A percentile compares a stretch with the other conserved stretches of the same genome.
phyloP scores from a whole-genome alignment of 2,113 vertebrate species.

The Thunnus maccoyii region DNA sequence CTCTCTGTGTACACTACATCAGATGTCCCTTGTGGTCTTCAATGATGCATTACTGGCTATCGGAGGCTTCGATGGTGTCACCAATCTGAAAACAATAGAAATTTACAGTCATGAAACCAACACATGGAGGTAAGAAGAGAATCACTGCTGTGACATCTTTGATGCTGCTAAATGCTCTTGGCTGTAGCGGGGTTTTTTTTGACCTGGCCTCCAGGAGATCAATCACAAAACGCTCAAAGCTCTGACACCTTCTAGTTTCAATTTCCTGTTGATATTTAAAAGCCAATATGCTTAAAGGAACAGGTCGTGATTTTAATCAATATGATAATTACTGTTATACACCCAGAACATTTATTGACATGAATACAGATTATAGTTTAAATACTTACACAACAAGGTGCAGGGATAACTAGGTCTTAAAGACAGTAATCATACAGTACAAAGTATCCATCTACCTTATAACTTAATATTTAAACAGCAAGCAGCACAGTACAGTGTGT shows the following conservation, averaged over 20 bases:
- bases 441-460: neutral
- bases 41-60: constrained; percentile 75
- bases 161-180: neutral
- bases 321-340: neutral
- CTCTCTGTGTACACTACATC: constrained; percentile 10
- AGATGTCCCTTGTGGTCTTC: constrained; percentile 78
- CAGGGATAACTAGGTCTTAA: neutral
- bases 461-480: neutral
- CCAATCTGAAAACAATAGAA: constrained; percentile 77
- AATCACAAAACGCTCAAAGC: neutral
- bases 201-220: neutral
- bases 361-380: neutral
- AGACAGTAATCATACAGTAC: neutral
- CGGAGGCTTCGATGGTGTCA: constrained; percentile 78
- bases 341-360: neutral
- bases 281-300: neutral
- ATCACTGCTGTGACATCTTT: neutral
- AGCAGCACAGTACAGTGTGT: neutral
- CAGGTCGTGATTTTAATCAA: neutral
- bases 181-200: neutral
- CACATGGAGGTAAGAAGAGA: constrained; percentile 74
- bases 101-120: constrained; percentile 79
- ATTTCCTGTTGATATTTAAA: constrained; percentile 12
- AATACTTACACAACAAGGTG: neutral
- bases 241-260: neutral